Conservation (phyloP, 35 echinoderm and acorn worm genomes). For the Apostichopus japonicus region DNA sequence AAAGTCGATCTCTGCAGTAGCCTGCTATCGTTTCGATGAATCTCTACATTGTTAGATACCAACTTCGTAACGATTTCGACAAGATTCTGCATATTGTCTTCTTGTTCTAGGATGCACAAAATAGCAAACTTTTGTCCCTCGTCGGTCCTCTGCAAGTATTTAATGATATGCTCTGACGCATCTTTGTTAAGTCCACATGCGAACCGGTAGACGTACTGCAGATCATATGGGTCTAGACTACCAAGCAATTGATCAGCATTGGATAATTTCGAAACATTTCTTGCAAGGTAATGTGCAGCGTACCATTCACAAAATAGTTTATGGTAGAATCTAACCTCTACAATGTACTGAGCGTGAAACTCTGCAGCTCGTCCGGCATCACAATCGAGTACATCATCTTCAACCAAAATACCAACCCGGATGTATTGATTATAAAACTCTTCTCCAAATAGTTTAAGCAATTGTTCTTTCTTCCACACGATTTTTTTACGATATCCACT, state of each 20-base stretch:
- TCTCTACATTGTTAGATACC: too few relatives aligned
- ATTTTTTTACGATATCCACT: neutral
- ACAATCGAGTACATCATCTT: neutral
- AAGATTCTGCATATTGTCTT: neutral
- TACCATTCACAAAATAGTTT: constrained; percentile 33
- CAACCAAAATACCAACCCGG: constrained; percentile 24
- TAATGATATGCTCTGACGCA: neutral
- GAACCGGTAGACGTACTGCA: constrained; percentile 35
- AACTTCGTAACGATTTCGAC: too few relatives aligned
- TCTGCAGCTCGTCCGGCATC: too few relatives aligned
- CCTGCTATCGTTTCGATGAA: too few relatives aligned
- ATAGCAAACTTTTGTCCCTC: constrained; percentile 42
- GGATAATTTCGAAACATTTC: neutral
- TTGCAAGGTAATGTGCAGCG: neutral
- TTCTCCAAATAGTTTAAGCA: neutral
- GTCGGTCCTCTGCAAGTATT: neutral
- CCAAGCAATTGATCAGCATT: neutral
- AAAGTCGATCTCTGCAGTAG: too few relatives aligned
- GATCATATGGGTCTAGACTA: constrained; percentile 5
- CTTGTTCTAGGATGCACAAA: constrained; percentile 12
- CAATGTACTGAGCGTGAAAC: neutral
- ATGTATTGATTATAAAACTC: neutral
- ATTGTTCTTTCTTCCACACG: neutral
- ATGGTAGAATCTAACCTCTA: constrained; percentile 29
- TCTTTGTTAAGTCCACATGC: neutral